Evolutionary conservation across 2,113 vertebrate genomes (phyloP).

Genomic region (Tichodroma muraria): DNA sequence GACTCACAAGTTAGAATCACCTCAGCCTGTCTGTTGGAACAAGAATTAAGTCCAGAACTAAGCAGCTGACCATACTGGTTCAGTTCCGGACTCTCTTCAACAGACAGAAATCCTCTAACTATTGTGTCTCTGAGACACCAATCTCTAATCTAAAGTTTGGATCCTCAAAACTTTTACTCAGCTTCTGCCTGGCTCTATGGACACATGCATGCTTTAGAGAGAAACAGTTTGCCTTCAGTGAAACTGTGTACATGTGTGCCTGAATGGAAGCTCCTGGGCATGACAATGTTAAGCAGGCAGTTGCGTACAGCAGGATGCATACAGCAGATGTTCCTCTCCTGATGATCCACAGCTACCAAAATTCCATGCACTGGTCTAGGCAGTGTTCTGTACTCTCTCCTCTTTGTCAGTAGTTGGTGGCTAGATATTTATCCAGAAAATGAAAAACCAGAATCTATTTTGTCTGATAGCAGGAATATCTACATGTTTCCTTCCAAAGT

Average conservation of each 20-base stretch:
- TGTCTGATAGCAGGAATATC: not conserved
- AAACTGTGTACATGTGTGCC: not conserved
- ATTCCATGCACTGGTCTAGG: not conserved
- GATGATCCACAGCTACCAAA: not conserved
- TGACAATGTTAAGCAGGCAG: not conserved
- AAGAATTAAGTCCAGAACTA: not conserved
- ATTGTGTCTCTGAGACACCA: rapidly evolving
- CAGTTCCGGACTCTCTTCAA: not conserved
- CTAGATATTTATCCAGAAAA: not conserved
- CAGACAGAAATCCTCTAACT: not conserved
- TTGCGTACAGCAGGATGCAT: not conserved
- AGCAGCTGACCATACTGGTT: not conserved
- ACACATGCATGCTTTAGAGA: not conserved
- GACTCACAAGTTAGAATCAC: not conserved
- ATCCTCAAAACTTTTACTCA: not conserved
- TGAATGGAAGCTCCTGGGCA: not conserved
- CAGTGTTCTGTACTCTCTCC: not conserved
- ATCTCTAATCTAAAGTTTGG: not conserved
- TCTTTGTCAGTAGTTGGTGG: not conserved
- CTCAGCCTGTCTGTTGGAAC: not conserved
- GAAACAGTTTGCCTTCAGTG: not conserved
- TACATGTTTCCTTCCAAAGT: not conserved
- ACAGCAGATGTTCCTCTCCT: not conserved
- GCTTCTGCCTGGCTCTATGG: not conserved
- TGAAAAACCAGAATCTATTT: not conserved